These are phyloP conservation scores for Phylloscopus trochiloides DNA, from an alignment of 2,113 vertebrate genomes.

Conservation along the genomic window DNA sequence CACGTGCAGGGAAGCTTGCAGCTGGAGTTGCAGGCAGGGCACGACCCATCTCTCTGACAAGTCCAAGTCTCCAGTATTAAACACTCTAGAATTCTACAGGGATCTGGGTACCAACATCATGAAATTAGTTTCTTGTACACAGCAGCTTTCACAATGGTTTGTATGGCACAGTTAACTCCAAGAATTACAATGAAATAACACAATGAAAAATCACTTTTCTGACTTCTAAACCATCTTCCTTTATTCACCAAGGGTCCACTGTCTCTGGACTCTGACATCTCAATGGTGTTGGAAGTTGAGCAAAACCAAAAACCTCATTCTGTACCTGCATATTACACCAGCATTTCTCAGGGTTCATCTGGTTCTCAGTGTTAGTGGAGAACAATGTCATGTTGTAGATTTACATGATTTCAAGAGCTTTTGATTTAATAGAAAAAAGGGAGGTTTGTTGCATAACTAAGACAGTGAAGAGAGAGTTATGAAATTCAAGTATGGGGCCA, in stretches of 20 bases:
- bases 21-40: not conserved
- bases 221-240: not conserved
- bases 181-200: not conserved
- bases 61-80: not conserved
- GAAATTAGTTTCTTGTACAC: not conserved
- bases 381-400: not conserved
- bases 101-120: not conserved
- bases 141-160: not conserved
- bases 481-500: not conserved
- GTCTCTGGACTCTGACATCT: not conserved
- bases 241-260: not conserved
- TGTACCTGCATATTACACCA: not conserved
- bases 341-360: not conserved
- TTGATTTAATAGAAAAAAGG: not conserved
- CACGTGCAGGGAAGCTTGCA: not conserved
- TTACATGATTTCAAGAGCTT: not conserved
- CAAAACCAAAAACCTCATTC: not conserved
- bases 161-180: not conserved
- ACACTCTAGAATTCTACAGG: not conserved
- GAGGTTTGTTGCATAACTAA: not conserved
- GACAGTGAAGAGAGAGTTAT: not conserved
- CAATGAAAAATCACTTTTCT: not conserved
- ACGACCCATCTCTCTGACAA: not conserved
- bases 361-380: not conserved
- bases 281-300: not conserved